Evolutionary conservation across 2,113 vertebrate genomes (phyloP).

Genomic region (Cochlearius cochlearius): DNA sequence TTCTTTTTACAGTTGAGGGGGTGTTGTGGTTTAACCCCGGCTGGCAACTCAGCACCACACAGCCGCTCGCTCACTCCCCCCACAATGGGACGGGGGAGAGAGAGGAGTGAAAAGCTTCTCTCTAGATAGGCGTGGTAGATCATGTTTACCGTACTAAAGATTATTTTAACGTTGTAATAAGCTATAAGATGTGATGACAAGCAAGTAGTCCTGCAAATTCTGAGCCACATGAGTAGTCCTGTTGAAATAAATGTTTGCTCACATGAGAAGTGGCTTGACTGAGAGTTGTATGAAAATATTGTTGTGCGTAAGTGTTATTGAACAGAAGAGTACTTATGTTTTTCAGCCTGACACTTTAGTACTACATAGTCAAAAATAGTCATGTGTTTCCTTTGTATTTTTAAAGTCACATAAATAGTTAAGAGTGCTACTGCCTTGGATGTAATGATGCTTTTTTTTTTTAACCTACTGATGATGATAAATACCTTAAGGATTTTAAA

Average conservation of each 20-base stretch:
- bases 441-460: background rate
- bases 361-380: background rate
- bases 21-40: too few relatives aligned
- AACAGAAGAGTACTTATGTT: background rate
- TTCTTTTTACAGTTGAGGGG: background rate
- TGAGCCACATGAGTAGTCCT: background rate
- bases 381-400: background rate
- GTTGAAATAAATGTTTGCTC: background rate
- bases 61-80: too few relatives aligned
- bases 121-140: background rate
- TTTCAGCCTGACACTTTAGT: background rate
- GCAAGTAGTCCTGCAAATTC: background rate
- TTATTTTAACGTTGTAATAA: background rate
- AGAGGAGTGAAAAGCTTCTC: background rate
- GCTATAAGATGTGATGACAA: background rate
- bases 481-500: background rate
- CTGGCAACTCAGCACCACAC: too few relatives aligned
- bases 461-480: background rate
- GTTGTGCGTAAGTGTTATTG: background rate
- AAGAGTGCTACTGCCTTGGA: background rate
- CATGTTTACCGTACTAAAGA: background rate
- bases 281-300: background rate
- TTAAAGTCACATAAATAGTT: background rate
- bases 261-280: background rate
- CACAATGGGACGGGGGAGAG: too few relatives aligned